phyloP scores from a whole-genome alignment of 2,888 invertebrate genomes.

The Mesochorus sp. region DNA sequence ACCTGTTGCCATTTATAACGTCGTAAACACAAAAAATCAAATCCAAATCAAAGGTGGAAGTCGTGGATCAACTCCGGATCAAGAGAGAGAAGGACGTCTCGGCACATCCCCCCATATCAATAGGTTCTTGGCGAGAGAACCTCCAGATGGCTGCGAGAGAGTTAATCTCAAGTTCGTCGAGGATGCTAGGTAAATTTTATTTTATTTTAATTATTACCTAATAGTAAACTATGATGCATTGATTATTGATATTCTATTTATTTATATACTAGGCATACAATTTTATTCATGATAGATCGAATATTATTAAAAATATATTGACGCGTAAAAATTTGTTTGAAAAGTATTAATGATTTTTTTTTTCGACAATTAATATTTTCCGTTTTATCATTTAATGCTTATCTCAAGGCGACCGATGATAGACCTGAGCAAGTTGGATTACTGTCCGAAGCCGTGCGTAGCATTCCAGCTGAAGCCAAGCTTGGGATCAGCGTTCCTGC shows the following conservation, averaged over 20 bases:
- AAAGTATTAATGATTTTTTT: not conserved
- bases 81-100: slow-evolving; percentile 86
- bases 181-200: slow-evolving; percentile 83
- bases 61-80: slow-evolving; percentile 90
- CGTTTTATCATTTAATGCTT: too few relatives aligned
- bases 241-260: too few relatives aligned
- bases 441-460: slow-evolving; percentile 86
- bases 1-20: not conserved
- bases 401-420: slow-evolving; percentile 81
- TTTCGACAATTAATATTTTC: slow-evolving; percentile 62
- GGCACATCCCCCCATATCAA: slow-evolving; percentile 94
- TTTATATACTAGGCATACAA: too few relatives aligned
- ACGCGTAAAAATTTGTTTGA: not conserved
- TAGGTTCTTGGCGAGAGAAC: slow-evolving; percentile 92
- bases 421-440: slow-evolving; percentile 82
- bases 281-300: too few relatives aligned
- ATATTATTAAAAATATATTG: too few relatives aligned
- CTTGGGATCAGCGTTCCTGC: slow-evolving; percentile 91
- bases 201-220: too few relatives aligned
- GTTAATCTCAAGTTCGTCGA: slow-evolving; percentile 88
- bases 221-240: too few relatives aligned
- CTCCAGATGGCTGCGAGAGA: slow-evolving; percentile 95
- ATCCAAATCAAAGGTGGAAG: slow-evolving; percentile 85
- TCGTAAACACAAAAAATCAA: slow-evolving; percentile 28
- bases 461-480: slow-evolving; percentile 91